Evolutionary conservation across 2,113 vertebrate species (phyloP).

Genomic region (Peromyscus leucopus): DNA sequence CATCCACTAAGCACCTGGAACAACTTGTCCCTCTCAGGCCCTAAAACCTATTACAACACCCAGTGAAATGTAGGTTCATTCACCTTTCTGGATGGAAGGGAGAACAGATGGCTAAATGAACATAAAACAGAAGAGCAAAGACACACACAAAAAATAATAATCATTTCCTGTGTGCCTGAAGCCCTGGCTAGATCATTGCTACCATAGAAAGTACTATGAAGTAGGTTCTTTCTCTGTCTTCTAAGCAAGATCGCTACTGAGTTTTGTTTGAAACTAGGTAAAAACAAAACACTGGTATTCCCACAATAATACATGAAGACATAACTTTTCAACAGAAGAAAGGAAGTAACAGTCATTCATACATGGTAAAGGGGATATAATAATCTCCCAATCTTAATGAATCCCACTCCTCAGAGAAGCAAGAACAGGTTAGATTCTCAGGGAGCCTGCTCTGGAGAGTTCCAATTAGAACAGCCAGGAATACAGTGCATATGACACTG

Average conservation of each 20-base stretch:
- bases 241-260: not conserved
- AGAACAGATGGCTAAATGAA: not conserved
- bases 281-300: slow-evolving; percentile 22
- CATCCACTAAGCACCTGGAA: not conserved
- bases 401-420: not conserved
- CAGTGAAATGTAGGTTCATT: not conserved
- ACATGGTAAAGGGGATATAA: not conserved
- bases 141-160: not conserved
- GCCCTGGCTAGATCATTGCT: not conserved
- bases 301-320: not conserved
- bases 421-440: not conserved
- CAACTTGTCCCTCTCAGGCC: not conserved
- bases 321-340: not conserved
- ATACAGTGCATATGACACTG: not conserved
- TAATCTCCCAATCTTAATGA: not conserved
- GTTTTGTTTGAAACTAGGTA: not conserved
- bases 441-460: not conserved
- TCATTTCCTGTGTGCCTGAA: not conserved
- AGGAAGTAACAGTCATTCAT: not conserved
- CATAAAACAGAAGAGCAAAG: not conserved
- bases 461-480: not conserved
- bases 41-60: not conserved
- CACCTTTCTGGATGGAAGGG: not conserved
- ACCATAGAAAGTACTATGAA: not conserved
- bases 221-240: not conserved